Percentiles rank a stretch among this genome's conserved stretches.
These are phyloP conservation scores for Pomatostomus ruficeps DNA, from an alignment of 2,113 vertebrate species.

Conservation along the genomic window DNA sequence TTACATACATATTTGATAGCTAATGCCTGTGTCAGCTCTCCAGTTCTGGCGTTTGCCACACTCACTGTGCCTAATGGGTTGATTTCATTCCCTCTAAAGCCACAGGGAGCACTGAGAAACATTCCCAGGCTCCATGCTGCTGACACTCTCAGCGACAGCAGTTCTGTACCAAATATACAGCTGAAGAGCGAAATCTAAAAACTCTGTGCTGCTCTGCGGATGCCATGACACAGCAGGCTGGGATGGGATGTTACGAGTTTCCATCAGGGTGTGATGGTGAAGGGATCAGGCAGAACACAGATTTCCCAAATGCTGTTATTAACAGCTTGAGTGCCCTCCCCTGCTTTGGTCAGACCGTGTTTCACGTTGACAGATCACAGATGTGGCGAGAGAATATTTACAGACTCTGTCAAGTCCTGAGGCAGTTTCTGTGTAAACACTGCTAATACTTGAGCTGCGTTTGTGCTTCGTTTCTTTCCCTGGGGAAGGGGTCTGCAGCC, in stretches of 20 bases:
- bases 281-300: neutral
- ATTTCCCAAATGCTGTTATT: neutral
- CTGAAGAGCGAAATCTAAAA: neutral
- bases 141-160: neutral
- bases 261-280: neutral
- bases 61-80: neutral
- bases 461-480: neutral
- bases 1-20: neutral
- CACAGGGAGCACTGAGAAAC: neutral
- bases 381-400: neutral
- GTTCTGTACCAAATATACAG: neutral
- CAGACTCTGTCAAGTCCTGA: neutral
- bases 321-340: neutral
- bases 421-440: neutral
- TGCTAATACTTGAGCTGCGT: neutral
- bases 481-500: neutral
- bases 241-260: neutral
- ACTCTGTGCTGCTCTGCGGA: neutral
- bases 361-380: neutral
- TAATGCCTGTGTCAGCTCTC: neutral
- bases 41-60: neutral
- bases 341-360: neutral
- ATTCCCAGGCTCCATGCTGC: neutral
- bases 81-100: neutral
- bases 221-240: neutral